Evolutionary conservation across 2,797 vertebrate genomes (phyloP).

Genomic region (Poecile montanus): DNA sequence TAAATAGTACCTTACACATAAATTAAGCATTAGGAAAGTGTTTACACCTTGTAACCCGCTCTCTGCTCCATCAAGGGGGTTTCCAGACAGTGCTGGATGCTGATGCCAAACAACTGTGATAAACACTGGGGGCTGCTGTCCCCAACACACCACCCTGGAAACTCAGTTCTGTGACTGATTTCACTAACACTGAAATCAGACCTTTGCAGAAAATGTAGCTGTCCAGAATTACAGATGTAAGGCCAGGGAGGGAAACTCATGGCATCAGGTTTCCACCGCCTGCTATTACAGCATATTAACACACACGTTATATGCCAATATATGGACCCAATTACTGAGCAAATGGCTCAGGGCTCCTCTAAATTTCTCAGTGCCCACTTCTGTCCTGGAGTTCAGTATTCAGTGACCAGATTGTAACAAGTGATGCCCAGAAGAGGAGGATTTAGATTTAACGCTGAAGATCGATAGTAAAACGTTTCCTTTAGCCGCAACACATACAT

Average conservation of each 20-base stretch:
- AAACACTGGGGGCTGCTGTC: accelerated
- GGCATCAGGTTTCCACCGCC: neutral
- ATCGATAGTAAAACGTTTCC: neutral
- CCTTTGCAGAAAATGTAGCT: neutral
- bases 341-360: neutral
- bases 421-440: neutral
- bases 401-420: neutral
- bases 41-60: neutral
- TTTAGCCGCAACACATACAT: neutral
- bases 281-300: neutral
- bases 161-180: neutral
- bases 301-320: accelerated
- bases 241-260: neutral
- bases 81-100: neutral
- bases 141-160: neutral
- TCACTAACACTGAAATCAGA: neutral
- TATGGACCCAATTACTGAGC: neutral
- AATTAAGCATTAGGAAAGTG: neutral
- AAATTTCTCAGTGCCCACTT: neutral
- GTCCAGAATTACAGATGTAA: neutral
- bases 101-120: accelerated
- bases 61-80: neutral
- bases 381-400: neutral
- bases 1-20: neutral
- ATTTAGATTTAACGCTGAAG: neutral